These are phyloP conservation scores for Philereme transversata DNA, from an alignment of 2,888 invertebrate species.

Conservation along the genomic window DNA sequence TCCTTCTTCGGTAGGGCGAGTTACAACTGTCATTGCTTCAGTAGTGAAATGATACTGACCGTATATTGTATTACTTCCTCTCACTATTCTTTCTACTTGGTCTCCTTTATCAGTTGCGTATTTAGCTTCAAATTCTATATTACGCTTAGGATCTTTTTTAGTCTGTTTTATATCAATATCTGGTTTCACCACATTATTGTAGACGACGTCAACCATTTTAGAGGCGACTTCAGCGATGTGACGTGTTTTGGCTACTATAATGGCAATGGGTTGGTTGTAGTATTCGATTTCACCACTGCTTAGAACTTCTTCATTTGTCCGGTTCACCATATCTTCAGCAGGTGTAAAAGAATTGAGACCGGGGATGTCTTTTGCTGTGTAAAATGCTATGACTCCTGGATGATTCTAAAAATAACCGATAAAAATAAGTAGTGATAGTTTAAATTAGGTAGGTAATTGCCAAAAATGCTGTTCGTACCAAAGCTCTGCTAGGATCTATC, in stretches of 20 bases:
- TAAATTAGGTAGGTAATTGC: background rate
- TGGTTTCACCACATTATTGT: conserved; percentile 62
- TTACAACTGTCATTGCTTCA: conserved; percentile 85
- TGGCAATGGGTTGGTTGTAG: conserved; percentile 87
- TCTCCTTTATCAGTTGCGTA: conserved; percentile 29
- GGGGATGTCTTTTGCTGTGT: conserved; percentile 87
- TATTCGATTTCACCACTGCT: conserved; percentile 80
- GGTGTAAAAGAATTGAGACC: conserved; percentile 83
- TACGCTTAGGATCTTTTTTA: conserved; percentile 23
- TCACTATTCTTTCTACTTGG: conserved; percentile 17
- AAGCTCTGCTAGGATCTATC: conserved; percentile 85
- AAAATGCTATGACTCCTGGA: conserved; percentile 86
- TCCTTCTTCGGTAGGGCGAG: conserved; percentile 86
- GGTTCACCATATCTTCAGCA: conserved; percentile 33
- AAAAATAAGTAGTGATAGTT: background rate
- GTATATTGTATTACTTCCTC: conserved; percentile 44
- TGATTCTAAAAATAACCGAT: conserved; percentile 63
- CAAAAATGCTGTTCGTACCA: conserved; percentile 69
- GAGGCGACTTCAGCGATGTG: conserved; percentile 81
- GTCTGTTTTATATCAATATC: conserved; percentile 29
- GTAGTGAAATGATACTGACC: conserved; percentile 87
- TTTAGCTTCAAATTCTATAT: conserved; percentile 3
- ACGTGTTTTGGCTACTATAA: conserved; percentile 85
- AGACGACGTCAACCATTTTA: conserved; percentile 79
- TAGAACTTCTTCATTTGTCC: conserved; percentile 68